Base-by-base conservation (phyloP, 1,140 invertebrate species). In the Cydia fagiglandana region DNA sequence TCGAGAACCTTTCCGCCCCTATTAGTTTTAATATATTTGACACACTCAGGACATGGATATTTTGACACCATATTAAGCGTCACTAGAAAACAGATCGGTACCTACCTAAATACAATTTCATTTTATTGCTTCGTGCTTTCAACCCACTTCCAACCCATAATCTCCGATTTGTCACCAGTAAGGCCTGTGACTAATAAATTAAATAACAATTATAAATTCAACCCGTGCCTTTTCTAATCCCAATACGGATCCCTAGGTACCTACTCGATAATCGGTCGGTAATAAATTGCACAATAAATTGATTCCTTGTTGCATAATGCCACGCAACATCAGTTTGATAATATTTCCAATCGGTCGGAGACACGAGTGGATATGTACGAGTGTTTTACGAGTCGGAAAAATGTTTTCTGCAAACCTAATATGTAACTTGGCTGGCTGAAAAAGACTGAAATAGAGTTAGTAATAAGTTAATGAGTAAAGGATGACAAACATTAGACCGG, bases 231-330 rank as follows among this genome's bases (percentile, higher is more conserved):
- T 61, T 61, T 61, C 56, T 12, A 10, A 10, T 24, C 56, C 56
- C 20, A 10, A 61, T 24, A 61, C 56, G 56, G 56, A 61, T 61
- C 56, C 56, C 56, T 61, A 24, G 50, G 50, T 17, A 7, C 12
- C 12, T 15, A 17, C 6, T 61, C 56, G 56, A 61, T 61, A 61
- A 61, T 61, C 56, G 56, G 0, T 24, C 17, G 56, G 56, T 61
- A 61, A 61, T 61, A 24, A 61, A 61, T 61, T 61, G 20, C 56
- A 61, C 56, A 61, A 61, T 24, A 56, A 61, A 61, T 20, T 61
- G 56, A 61, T 61, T 61, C 56, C 56, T 61, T 61, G 17, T 61
- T 61, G 56, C 56, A 61, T 61, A 61, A 61, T 61, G 56, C 20
- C 56, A 61, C 20, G 56, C 56, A 61, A 61, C 10, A 61, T 61